Percentiles rank a stretch among this genome's conserved stretches.
Evolutionary conservation across 1,140 invertebrate genomes (phyloP).

Genomic region (Ceratosolen fusciceps): DNA sequence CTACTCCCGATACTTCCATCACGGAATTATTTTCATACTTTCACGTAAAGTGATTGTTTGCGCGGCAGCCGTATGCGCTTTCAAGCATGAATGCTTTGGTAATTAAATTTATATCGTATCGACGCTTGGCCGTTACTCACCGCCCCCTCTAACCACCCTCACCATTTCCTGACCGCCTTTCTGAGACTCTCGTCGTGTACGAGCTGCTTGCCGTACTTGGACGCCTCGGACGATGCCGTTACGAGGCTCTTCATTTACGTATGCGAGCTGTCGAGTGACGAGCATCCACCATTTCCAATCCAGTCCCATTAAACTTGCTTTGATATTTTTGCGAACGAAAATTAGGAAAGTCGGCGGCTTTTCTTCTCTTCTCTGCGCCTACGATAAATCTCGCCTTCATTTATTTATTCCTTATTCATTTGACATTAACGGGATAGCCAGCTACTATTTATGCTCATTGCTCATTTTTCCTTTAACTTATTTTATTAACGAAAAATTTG

Average conservation of each 20-base stretch:
- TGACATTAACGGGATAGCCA: neutral
- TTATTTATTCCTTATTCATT: conserved; percentile 17
- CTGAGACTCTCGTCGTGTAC: neutral
- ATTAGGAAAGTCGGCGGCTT: conserved; percentile 22
- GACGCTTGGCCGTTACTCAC: conserved; percentile 57
- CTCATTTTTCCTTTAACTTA: neutral
- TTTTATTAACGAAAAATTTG: conserved; percentile 12
- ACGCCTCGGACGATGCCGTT: conserved; percentile 27
- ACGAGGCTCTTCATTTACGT: conserved; percentile 4
- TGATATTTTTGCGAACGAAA: conserved; percentile 11
- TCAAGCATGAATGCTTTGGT: conserved; percentile 67
- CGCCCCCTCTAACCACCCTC: conserved; percentile 43
- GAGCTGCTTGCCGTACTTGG: neutral
- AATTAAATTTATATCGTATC: conserved; percentile 71
- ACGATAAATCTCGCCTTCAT: conserved; percentile 2
- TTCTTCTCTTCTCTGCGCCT: neutral
- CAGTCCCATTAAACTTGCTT: conserved; percentile 30
- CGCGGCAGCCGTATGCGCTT: conserved; percentile 62
- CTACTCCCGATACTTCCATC: conserved; percentile 53
- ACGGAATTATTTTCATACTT: conserved; percentile 69
- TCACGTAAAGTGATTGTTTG: conserved; percentile 71
- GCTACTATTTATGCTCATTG: neutral
- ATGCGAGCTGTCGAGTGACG: neutral
- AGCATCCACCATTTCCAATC: neutral
- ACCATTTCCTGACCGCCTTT: conserved; percentile 26